Percentiles rank a stretch among this genome's conserved stretches.
Conservation (phyloP, 2,888 invertebrate genomes). For the Invenusta paracnida region DNA sequence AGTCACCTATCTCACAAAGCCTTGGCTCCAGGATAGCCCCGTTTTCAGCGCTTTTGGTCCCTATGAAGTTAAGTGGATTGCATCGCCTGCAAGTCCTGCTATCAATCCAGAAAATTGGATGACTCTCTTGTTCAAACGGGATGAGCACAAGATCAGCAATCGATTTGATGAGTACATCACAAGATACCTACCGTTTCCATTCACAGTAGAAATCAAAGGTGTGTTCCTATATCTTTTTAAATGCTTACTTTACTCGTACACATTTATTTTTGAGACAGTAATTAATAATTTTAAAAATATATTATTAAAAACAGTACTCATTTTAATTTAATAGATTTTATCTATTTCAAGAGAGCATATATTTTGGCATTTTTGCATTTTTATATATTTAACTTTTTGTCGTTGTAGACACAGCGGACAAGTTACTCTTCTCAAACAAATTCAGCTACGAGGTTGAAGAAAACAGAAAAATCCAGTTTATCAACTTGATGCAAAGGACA, state of each 20-base stretch:
- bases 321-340: too few species aligned
- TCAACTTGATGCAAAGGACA: background rate
- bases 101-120: background rate
- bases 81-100: background rate
- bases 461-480: background rate
- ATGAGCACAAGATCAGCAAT: background rate
- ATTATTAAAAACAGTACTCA: too few species aligned
- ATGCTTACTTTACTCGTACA: too few species aligned
- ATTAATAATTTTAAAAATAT: too few species aligned
- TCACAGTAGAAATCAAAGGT: background rate
- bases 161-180: background rate
- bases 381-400: too few species aligned
- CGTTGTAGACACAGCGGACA: background rate
- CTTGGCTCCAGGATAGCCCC: background rate
- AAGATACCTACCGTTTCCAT: background rate
- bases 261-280: too few species aligned
- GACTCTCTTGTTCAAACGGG: background rate
- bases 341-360: too few species aligned
- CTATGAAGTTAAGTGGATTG: background rate
- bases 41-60: background rate
- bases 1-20: background rate
- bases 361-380: too few species aligned
- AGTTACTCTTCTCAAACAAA: background rate
- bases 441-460: background rate
- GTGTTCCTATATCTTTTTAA: too few species aligned